These are phyloP conservation scores for Cladopsammia gracilis DNA, from an alignment of 64 coral and sea anemone genomes.

Conservation along the genomic window DNA sequence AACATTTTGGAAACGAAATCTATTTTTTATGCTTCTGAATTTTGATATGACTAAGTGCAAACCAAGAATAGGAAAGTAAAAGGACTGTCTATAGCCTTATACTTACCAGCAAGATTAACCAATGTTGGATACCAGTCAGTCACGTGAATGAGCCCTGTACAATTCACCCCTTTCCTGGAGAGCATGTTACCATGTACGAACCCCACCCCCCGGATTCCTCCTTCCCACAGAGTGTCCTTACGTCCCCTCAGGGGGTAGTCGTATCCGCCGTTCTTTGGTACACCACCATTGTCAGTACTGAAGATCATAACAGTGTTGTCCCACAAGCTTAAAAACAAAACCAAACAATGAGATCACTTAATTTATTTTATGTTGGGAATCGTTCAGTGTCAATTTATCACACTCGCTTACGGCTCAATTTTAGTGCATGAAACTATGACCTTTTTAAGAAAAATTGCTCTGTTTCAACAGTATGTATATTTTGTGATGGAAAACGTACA, in stretches of 20 bases:
- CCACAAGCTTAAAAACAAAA: slow-evolving; percentile 72
- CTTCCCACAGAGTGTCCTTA: slow-evolving; percentile 93
- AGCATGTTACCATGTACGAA: slow-evolving; percentile 85
- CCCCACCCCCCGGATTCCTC: slow-evolving; percentile 84
- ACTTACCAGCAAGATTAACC: slow-evolving; percentile 71
- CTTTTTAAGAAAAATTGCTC: too few relatives aligned
- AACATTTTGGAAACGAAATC: too few relatives aligned
- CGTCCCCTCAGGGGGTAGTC: slow-evolving; percentile 88
- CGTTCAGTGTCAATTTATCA: too few relatives aligned
- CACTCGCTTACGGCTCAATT: too few relatives aligned
- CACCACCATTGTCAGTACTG: slow-evolving; percentile 93
- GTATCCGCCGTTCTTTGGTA: slow-evolving; percentile 78
- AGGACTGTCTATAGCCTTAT: background rate
- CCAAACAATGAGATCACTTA: too few relatives aligned
- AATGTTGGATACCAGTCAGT: slow-evolving; percentile 92
- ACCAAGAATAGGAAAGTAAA: too few relatives aligned
- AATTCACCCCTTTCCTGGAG: slow-evolving; percentile 63
- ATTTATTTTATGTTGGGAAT: too few relatives aligned
- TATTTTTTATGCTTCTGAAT: too few relatives aligned
- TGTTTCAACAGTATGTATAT: too few relatives aligned
- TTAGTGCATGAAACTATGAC: too few relatives aligned
- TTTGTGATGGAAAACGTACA: too few relatives aligned
- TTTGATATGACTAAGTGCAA: too few relatives aligned
- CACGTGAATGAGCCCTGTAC: slow-evolving; percentile 71
- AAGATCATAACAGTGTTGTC: slow-evolving; percentile 87